A percentile compares a stretch with the other conserved stretches of the same genome.
phyloP scores from a whole-genome alignment of 2,113 vertebrate species.

The Carettochelys insculpta region DNA sequence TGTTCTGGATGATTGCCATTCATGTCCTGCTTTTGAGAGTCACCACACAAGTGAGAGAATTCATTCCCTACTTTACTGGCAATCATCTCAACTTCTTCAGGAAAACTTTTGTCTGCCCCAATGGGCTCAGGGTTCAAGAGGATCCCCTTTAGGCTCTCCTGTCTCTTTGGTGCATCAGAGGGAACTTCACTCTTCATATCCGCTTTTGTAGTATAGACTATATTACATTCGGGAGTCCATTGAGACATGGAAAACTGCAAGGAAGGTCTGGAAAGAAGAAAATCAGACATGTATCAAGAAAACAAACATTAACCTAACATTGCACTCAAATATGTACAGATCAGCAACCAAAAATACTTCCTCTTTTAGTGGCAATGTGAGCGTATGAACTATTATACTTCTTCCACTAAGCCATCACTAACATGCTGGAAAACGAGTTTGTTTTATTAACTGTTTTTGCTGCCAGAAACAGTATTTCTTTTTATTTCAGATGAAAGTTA shows the following conservation, averaged over 20 bases:
- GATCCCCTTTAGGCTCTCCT: conserved; percentile 94
- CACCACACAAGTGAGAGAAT: conserved; percentile 88
- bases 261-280: conserved; percentile 72
- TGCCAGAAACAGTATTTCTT: not conserved
- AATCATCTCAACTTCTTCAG: conserved; percentile 92
- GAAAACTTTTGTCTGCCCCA: conserved; percentile 88
- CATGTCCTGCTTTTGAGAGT: conserved; percentile 82
- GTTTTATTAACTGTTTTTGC: not conserved
- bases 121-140: conserved; percentile 91
- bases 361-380: not conserved
- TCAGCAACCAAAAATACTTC: not conserved
- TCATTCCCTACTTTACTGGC: conserved; percentile 92
- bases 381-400: not conserved
- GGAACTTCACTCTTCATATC: conserved; percentile 98
- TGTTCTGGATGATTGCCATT: conserved; percentile 85
- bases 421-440: not conserved
- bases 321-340: not conserved
- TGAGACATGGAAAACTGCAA: conserved; percentile 80
- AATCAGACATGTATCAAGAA: conserved; percentile 8
- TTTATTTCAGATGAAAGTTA: not conserved
- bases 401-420: not conserved
- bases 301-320: not conserved
- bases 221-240: conserved; percentile 81
- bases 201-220: conserved; percentile 79
- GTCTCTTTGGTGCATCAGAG: conserved; percentile 90